Base-by-base conservation (phyloP, 2,888 invertebrate genomes). In the Athalia rosae region DNA sequence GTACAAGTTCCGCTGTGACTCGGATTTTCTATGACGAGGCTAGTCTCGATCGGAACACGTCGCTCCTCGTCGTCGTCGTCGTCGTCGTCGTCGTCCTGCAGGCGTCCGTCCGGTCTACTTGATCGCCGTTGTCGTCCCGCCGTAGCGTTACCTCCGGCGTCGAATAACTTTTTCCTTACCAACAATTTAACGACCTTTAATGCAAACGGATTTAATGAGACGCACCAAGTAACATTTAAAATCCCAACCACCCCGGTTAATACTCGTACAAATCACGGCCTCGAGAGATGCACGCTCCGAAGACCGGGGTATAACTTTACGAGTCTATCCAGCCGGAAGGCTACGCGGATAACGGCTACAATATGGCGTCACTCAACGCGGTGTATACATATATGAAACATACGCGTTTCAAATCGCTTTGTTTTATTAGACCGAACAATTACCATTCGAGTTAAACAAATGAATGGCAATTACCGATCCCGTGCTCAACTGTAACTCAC, bases 201-300 rank as follows among this genome's bases (percentile, higher is more conserved):
- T 71, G 71, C 56, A 71, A 71, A 71, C 58, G 13, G 71, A 71
- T 71, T 71, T 71, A 71, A 71, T 58, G 71, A 71, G 71, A 71
- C 56, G 71, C 71, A 43, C 58, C 58, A 58, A 11, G 67, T 53
- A 67, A 28, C n/a, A 67, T 67, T 67, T 67, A 53, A 50, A 67
- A 67, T 53, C 28, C 50, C n/a, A 13, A 66, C 66, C 48, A 66
- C 13, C 15, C 15, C 66, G 66, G 66, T 66, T 66, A n/a, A 48
- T 4, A 48, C 66, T 66, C 28, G 15, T 13, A 9, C 45, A n/a
- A 28, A 13, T 28, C 43, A 47, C 48, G 6, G 28, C 13, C 66
- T 66, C n/a, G 45, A 63, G 45, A 63, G 45, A 15, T 41, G 45
- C 41, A 61, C 41, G 61, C 43, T 63, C 43, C 9, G 59, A 59